These are phyloP conservation scores for Lepetodrilus schrolli DNA, from an alignment of 2,888 invertebrate species.

Conservation along the genomic window DNA sequence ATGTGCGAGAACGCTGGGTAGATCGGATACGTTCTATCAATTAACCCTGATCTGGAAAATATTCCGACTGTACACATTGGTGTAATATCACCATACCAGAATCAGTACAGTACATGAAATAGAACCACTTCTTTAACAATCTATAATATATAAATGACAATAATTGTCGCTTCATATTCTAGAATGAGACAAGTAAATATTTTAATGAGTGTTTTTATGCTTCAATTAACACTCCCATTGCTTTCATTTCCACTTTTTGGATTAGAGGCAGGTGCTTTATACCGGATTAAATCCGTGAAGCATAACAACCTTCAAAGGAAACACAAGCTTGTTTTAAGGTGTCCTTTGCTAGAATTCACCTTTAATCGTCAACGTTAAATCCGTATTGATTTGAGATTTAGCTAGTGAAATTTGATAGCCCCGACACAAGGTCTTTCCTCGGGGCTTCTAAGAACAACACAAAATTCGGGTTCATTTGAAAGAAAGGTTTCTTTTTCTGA, in stretches of 20 bases:
- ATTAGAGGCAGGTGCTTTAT: slow-evolving; percentile 22
- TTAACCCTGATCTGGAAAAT: no score
- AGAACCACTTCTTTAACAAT: not conserved
- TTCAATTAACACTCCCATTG: not conserved
- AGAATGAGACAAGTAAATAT: not conserved
- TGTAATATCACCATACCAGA: no score
- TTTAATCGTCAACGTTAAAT: slow-evolving; percentile 21
- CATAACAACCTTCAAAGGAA: slow-evolving; percentile 12
- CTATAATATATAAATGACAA: no score
- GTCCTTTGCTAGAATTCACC: not conserved
- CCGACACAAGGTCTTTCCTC: not conserved
- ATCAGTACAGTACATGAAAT: not conserved
- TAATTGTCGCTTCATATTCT: no score
- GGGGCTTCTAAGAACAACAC: slow-evolving; percentile 17
- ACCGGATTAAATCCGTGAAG: not conserved
- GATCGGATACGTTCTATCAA: no score
- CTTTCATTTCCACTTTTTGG: not conserved
- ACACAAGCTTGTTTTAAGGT: not conserved
- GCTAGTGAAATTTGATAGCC: slow-evolving; percentile 5
- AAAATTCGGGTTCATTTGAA: slow-evolving; percentile 6
- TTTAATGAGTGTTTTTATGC: not conserved
- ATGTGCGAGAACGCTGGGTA: no score
- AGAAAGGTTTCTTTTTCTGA: slow-evolving; percentile 6
- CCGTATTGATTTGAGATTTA: slow-evolving; percentile 26
- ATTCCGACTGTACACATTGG: no score